Evolutionary conservation across 2,797 vertebrate species (phyloP).

Genomic region (Enteromius afrohamiltoni): DNA sequence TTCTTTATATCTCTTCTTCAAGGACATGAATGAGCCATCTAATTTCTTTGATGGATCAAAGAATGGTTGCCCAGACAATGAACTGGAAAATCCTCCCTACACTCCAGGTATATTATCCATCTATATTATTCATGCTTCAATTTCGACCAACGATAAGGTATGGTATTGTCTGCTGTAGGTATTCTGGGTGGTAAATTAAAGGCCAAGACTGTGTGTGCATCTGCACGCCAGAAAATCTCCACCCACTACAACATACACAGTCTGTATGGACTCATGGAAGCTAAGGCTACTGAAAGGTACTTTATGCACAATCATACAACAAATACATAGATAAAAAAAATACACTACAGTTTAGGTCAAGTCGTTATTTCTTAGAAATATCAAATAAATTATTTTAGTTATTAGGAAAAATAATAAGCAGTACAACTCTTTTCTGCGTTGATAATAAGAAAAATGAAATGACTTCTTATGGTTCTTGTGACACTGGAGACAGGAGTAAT

Average conservation of each 20-base stretch:
- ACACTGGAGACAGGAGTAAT: too few species aligned
- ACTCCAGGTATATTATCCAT: slow-evolving; percentile 74
- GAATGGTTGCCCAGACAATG: slow-evolving; percentile 79
- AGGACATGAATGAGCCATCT: slow-evolving; percentile 94
- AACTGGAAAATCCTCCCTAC: slow-evolving; percentile 84
- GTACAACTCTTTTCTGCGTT: not conserved
- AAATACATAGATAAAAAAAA: not conserved
- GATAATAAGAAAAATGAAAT: not conserved
- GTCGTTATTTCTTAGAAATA: not conserved
- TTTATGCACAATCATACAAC: not conserved
- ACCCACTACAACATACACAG: slow-evolving; percentile 89
- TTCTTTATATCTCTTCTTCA: not conserved
- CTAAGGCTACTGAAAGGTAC: slow-evolving; percentile 85
- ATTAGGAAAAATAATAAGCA: too few species aligned
- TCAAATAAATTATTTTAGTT: not conserved
- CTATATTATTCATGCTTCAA: not conserved
- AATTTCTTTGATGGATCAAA: slow-evolving; percentile 88
- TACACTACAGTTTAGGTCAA: not conserved
- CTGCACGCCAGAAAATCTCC: slow-evolving; percentile 78
- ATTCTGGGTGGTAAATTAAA: slow-evolving; percentile 80
- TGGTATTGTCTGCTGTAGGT: slow-evolving; percentile 64
- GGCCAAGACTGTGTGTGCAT: slow-evolving; percentile 83
- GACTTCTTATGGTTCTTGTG: too few species aligned
- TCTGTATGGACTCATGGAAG: slow-evolving; percentile 89
- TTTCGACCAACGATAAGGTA: not conserved